phyloP scores from a whole-genome alignment of 2,797 vertebrate species.

The Myotis myotis region DNA sequence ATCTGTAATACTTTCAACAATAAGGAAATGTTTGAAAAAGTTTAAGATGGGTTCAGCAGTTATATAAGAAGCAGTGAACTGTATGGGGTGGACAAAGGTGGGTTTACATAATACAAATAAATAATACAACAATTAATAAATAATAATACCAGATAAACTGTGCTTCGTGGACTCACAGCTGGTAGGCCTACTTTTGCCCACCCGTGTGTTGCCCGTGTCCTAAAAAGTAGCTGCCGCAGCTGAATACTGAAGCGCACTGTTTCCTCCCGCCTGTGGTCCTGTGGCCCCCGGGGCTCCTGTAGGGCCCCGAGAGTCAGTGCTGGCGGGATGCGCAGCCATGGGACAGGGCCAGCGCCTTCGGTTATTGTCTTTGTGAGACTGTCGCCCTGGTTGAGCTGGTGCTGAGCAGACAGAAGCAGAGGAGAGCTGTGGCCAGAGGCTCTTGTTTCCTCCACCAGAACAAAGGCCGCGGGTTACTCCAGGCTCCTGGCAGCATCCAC shows the following conservation, averaged over 20 bases:
- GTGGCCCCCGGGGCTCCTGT: not conserved
- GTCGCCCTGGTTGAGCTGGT: not conserved
- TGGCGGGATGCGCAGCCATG: not conserved
- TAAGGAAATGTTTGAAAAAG: not conserved
- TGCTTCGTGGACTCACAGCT: not conserved
- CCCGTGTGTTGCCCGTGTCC: not conserved
- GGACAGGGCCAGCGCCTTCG: not conserved
- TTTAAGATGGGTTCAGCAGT: slow-evolving; percentile 9
- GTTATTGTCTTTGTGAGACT: slow-evolving; percentile 51
- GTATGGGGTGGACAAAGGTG: not conserved
- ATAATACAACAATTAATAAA: not conserved
- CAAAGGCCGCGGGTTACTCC: slow-evolving; percentile 28
- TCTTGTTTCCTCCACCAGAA: slow-evolving; percentile 23
- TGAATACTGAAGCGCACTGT: not conserved
- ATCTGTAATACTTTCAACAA: no score
- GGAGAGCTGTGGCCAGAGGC: slow-evolving; percentile 32
- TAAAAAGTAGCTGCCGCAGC: not conserved
- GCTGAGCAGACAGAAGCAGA: slow-evolving; percentile 27
- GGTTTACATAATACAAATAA: not conserved
- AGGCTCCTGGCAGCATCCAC: not conserved
- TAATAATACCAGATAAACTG: not conserved
- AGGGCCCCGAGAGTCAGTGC: not conserved
- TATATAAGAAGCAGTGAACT: slow-evolving; percentile 37
- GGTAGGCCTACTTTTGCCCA: not conserved
- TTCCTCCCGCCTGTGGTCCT: not conserved